Percentiles rank a stretch among this genome's conserved stretches.
Conservation (phyloP, 2,888 invertebrate species). For the Panopea generosa region DNA sequence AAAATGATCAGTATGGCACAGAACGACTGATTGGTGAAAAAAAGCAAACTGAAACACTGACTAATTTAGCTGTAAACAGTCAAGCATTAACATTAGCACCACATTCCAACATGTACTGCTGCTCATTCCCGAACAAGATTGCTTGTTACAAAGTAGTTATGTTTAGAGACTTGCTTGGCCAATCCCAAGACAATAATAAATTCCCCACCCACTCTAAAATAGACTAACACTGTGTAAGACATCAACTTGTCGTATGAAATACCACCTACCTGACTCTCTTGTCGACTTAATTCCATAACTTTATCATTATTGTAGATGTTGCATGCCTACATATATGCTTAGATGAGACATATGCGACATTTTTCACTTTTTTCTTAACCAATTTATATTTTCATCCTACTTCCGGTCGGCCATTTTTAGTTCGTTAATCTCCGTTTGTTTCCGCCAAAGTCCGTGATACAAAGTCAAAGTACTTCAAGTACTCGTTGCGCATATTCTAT, state of each 20-base stretch:
- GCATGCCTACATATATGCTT: constrained; percentile 20
- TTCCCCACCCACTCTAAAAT: constrained; percentile 26
- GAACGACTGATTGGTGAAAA: too few relatives aligned
- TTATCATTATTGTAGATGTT: constrained; percentile 46
- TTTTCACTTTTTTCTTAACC: constrained; percentile 24
- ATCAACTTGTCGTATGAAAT: background rate
- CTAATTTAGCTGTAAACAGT: too few relatives aligned
- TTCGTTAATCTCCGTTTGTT: constrained; percentile 14
- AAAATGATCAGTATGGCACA: too few relatives aligned
- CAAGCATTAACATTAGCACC: too few relatives aligned
- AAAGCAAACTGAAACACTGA: too few relatives aligned
- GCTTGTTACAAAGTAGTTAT: too few relatives aligned
- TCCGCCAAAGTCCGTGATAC: constrained; percentile 20
- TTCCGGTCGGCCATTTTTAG: constrained; percentile 72
- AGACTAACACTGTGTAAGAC: background rate
- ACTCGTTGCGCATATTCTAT: too few relatives aligned
- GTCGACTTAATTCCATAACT: constrained; percentile 75
- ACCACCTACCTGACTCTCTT: constrained; percentile 72
- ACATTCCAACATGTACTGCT: too few relatives aligned
- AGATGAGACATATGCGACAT: constrained; percentile 30
- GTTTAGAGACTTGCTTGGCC: too few relatives aligned
- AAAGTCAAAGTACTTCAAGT: too few relatives aligned
- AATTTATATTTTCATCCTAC: constrained; percentile 64
- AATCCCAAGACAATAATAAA: too few relatives aligned
- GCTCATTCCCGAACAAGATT: too few relatives aligned